These are phyloP conservation scores for Magallana ariakensis DNA, from an alignment of 1,140 invertebrate species.

Conservation along the genomic window DNA sequence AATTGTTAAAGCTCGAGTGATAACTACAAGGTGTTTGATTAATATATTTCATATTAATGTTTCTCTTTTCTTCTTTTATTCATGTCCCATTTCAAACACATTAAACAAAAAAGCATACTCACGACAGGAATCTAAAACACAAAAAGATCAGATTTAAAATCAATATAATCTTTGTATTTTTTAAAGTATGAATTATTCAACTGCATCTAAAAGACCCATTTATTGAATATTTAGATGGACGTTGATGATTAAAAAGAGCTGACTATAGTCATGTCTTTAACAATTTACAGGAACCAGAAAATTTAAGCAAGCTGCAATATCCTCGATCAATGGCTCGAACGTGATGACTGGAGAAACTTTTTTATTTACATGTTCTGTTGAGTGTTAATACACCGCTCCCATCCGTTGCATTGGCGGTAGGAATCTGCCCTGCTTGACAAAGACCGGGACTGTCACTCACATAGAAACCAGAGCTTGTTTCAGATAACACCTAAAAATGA, in stretches of 20 bases:
- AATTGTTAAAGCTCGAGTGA: too few relatives aligned
- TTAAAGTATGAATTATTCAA: neutral
- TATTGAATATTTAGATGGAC: conserved; percentile 1
- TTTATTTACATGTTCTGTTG: conserved; percentile 15
- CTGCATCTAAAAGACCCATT: neutral
- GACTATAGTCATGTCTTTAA: neutral
- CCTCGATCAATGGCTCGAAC: neutral
- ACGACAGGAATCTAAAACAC: conserved; percentile 12
- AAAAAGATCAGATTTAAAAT: neutral
- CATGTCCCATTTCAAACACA: too few relatives aligned
- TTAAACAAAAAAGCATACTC: neutral
- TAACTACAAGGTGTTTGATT: too few relatives aligned
- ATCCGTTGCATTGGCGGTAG: neutral
- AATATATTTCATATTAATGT: too few relatives aligned
- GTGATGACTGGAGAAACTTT: neutral
- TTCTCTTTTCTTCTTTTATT: too few relatives aligned
- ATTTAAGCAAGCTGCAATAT: neutral
- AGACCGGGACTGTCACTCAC: conserved; percentile 39
- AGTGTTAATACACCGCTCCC: conserved; percentile 33
- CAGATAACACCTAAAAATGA: neutral
- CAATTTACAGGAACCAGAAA: too few relatives aligned
- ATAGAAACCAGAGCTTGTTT: neutral
- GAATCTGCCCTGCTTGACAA: conserved; percentile 20
- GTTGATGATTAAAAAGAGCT: neutral
- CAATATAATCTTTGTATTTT: neutral